Conservation (phyloP, 2,888 invertebrate species). For the Drosophila stalkeri region DNA sequence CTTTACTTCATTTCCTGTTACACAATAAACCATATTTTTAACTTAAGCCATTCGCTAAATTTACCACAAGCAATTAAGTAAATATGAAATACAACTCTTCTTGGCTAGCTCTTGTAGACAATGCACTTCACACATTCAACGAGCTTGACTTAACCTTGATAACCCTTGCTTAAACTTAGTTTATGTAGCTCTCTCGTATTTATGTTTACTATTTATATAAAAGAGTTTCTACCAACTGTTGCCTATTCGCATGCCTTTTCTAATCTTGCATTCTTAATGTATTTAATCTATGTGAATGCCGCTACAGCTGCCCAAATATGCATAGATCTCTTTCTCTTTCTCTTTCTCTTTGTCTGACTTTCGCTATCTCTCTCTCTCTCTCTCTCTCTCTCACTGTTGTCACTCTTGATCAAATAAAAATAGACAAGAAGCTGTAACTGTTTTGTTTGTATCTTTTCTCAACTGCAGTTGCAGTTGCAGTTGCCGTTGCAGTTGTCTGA, state of each 20-base stretch:
- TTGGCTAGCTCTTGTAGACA: neutral
- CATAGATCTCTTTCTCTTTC: conserved; percentile 4
- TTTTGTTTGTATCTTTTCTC: conserved; percentile 27
- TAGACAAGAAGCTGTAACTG: conserved; percentile 72
- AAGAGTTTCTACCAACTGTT: conserved; percentile 29
- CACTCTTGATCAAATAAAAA: conserved; percentile 71
- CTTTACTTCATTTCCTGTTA: neutral
- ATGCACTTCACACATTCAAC: neutral
- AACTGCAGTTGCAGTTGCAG: conserved; percentile 25
- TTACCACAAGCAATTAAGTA: neutral
- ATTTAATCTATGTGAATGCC: conserved; percentile 31
- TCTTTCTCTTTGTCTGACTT: neutral
- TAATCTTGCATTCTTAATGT: conserved; percentile 37
- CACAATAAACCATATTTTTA: neutral
- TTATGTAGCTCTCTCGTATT: neutral
- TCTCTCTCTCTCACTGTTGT: conserved; percentile 8
- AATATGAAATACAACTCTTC: neutral
- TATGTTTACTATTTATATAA: neutral
- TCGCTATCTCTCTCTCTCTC: neutral
- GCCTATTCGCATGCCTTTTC: conserved; percentile 31
- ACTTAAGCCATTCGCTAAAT: neutral
- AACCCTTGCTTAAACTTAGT: conserved; percentile 20
- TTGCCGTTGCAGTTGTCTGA: conserved; percentile 33
- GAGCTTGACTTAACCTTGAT: conserved; percentile 33
- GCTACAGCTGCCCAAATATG: conserved; percentile 69